These are phyloP conservation scores for Diacarnus erythraeanus DNA, from an alignment of 37 sponge, comb jelly and placozoan genomes.

Conservation along the genomic window DNA sequence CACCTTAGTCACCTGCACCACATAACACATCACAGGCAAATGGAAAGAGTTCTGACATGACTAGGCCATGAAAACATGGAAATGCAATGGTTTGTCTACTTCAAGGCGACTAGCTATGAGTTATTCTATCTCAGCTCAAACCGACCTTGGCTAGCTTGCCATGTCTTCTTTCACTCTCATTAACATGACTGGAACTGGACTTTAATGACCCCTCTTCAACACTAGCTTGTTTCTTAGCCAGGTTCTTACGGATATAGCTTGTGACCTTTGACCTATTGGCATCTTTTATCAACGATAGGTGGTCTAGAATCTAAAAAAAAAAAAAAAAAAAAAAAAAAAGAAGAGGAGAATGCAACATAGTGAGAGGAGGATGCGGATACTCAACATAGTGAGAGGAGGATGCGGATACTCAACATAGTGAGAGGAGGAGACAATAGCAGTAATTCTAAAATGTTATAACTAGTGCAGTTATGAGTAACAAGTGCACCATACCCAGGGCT, in stretches of 20 bases:
- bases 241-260: conserved; percentile 42
- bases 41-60: background rate
- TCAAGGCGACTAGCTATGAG: background rate
- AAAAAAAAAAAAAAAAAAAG: background rate
- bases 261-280: conserved; percentile 9
- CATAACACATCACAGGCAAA: background rate
- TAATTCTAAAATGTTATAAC: too few species aligned
- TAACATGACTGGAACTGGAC: background rate
- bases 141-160: background rate
- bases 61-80: too few species aligned
- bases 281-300: conserved; percentile 49
- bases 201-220: background rate
- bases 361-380: too few species aligned
- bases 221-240: conserved; percentile 48
- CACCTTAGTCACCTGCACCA: background rate
- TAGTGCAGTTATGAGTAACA: too few species aligned
- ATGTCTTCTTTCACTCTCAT: background rate
- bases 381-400: too few species aligned
- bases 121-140: background rate
- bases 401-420: too few species aligned
- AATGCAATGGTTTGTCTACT: background rate
- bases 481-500: background rate
- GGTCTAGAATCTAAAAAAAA: conserved; percentile 47
- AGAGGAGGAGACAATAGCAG: too few species aligned
- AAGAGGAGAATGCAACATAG: background rate